Evolutionary conservation across 35 echinoderm and acorn worm species (phyloP), one percentile per base, ranked within the genome.

Genomic region (Anneissia japonica): DNA sequence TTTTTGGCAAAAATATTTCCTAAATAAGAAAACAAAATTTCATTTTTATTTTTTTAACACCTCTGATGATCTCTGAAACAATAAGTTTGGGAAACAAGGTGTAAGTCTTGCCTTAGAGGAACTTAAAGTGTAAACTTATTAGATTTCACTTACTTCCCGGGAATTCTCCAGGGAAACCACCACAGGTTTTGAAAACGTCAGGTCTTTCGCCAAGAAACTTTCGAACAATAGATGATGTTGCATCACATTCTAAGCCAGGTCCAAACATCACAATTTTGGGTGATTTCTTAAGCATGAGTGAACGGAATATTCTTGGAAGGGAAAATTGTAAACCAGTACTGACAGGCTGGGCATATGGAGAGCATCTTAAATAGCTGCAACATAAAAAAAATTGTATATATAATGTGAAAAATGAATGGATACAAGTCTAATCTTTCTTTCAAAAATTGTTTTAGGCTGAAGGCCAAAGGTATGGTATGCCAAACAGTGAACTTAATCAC

Each of bases 181-280:
- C 90, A 1, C 56, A 84, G 26, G 86, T 87, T 46, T 86, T 86
- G 72, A 93, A 93, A 79, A 82, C 80, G 14, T 82, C 84, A 4
- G 86, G 74, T 7, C 77, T 88, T 0, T 90, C 81, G 38, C 85
- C 82, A 21, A 84, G 74, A 46, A 97, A 73, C 6, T 93, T 82
- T 56, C 88, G 87, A 0, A 88, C 74, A 46, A 93, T 85, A 34
- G 93, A 85, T 21, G 46, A 82, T 0, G 91, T 90, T 13, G 88
- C 90, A 79, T 91, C 82, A 29, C 91, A 88, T 43, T 97, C 95
- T 28, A 97, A 81, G 23, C 95, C 95, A 32, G 95, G 95, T 17
- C 95, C 95, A 88, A 97, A 97, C 82, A 97, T 85, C 75, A 87
- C 95, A 16, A 97, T 82, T 34, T 88, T 90, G 0, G 95, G 95